Percentiles rank a stretch among this genome's conserved stretches.
phyloP scores from a whole-genome alignment of 2,888 invertebrate genomes.

The Tenodera sinensis region DNA sequence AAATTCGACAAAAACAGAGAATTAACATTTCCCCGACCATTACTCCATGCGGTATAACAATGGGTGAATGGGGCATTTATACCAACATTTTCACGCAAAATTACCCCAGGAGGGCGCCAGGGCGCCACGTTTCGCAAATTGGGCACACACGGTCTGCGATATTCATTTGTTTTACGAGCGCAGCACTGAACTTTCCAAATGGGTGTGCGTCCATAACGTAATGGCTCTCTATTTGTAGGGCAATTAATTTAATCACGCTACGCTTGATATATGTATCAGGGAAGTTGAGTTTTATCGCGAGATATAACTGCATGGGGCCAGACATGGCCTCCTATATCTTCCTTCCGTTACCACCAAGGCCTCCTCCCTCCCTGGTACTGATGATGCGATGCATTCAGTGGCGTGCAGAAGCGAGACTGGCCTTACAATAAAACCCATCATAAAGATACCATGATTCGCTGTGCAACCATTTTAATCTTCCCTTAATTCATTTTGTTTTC shows the following conservation, averaged over 20 bases:
- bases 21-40: not conserved
- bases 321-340: slow-evolving; percentile 11
- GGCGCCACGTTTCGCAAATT: not conserved
- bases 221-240: slow-evolving; percentile 23
- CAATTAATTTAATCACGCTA: slow-evolving; percentile 27
- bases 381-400: not conserved
- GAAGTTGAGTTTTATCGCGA: not conserved
- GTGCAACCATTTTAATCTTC: not conserved
- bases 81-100: slow-evolving; percentile 12
- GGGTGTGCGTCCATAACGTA: slow-evolving; percentile 17
- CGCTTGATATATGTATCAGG: slow-evolving; percentile 12
- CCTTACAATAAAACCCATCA: no score
- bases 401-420: not conserved
- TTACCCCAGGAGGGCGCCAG: not conserved
- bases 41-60: not conserved
- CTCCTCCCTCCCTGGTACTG: not conserved
- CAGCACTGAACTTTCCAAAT: not conserved
- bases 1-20: not conserved
- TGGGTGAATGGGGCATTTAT: not conserved
- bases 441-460: no score
- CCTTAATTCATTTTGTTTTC: not conserved
- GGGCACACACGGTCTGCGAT: not conserved
- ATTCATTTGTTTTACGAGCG: not conserved
- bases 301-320: not conserved
- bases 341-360: not conserved